phyloP scores from a whole-genome alignment of 2,113 vertebrate genomes.

The Sander vitreus region DNA sequence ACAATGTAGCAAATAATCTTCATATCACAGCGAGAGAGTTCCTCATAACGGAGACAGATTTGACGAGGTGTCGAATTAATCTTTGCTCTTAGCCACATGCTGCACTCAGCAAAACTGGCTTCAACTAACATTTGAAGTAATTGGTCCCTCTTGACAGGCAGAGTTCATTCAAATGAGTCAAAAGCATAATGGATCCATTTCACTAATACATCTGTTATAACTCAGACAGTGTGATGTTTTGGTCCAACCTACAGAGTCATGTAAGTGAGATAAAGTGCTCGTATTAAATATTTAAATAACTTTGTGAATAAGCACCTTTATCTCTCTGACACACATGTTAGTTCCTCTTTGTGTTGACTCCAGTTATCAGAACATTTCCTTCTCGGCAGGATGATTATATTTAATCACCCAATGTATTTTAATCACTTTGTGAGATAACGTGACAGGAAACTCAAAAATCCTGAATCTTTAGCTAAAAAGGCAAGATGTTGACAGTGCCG shows the following conservation, averaged over 20 bases:
- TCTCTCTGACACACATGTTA: neutral
- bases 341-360: neutral
- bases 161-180: conserved; percentile 37
- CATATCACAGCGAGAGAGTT: conserved; percentile 43
- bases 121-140: conserved; percentile 20
- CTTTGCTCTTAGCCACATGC: conserved; percentile 35
- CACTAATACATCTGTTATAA: conserved; percentile 1
- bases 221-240: conserved; percentile 7
- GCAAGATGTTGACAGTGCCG: neutral
- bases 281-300: neutral
- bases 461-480: neutral
- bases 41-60: conserved; percentile 44
- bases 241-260: conserved; percentile 1
- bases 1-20: conserved; percentile 68
- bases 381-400: neutral
- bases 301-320: neutral
- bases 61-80: conserved; percentile 53
- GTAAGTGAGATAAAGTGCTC: conserved; percentile 6
- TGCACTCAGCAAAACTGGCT: conserved; percentile 42
- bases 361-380: neutral
- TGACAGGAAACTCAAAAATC: neutral
- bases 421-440: neutral
- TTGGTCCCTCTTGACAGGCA: conserved; percentile 13
- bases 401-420: neutral
- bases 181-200: conserved; percentile 20